phyloP scores from a whole-genome alignment of 2,797 vertebrate species.

The Danionella dracula region DNA sequence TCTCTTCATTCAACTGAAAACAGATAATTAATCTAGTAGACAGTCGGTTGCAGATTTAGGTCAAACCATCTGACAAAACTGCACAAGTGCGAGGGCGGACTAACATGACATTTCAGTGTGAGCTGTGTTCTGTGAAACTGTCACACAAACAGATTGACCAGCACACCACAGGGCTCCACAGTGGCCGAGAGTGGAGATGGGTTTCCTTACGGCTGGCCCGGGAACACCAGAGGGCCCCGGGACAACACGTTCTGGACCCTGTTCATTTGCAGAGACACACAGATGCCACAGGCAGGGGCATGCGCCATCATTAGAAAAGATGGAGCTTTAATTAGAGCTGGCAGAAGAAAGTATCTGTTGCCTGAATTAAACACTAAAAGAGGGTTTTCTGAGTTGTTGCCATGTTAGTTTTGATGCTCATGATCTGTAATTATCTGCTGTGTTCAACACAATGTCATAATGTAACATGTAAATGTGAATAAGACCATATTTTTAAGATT shows the following conservation, averaged over 20 bases:
- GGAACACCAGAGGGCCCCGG: neutral
- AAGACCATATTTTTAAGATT: neutral
- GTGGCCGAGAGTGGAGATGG: neutral
- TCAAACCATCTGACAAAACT: conserved; percentile 21
- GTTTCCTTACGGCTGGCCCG: conserved; percentile 9
- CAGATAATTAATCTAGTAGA: conserved; percentile 25
- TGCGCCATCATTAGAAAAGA: conserved; percentile 13
- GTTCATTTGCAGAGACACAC: conserved; percentile 26
- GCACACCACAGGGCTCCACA: neutral
- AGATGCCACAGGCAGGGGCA: conserved; percentile 12
- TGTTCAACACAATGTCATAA: neutral
- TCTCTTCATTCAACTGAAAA: conserved; percentile 30
- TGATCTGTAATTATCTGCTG: neutral
- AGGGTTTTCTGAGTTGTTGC: neutral
- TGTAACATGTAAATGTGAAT: neutral
- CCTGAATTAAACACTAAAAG: neutral
- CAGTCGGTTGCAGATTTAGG: conserved; percentile 25
- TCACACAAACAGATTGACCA: neutral
- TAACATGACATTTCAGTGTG: conserved; percentile 1
- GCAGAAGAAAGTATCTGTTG: neutral
- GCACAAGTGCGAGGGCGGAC: neutral
- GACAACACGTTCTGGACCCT: neutral
- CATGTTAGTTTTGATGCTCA: neutral
- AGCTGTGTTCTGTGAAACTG: neutral
- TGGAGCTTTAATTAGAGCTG: conserved; percentile 16